Percentiles rank a stretch among this genome's conserved stretches.
Evolutionary conservation across 2,113 vertebrate species (phyloP).

Genomic region (Balaenoptera acutorostrata): DNA sequence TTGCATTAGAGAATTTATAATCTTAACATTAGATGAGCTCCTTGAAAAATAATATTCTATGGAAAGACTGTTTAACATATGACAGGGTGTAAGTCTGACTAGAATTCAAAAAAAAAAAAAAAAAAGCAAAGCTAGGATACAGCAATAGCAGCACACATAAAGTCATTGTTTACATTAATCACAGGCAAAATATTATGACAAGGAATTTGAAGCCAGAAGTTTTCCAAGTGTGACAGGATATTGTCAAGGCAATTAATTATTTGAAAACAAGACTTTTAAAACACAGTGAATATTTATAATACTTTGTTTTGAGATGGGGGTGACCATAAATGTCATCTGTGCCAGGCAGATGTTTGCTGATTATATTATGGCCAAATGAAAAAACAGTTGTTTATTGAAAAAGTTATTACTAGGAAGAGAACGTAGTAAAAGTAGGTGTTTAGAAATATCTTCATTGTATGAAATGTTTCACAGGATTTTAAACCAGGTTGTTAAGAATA

Average conservation of each 20-base stretch:
- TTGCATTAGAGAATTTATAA: conserved; percentile 8
- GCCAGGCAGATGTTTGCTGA: neutral
- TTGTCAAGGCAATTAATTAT: neutral
- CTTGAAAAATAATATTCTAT: neutral
- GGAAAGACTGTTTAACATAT: neutral
- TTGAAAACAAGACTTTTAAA: neutral
- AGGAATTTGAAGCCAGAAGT: neutral
- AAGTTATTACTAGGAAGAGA: neutral
- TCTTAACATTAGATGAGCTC: neutral
- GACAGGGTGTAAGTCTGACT: neutral
- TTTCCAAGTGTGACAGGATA: neutral
- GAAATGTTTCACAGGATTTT: neutral
- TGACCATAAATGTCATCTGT: neutral
- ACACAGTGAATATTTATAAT: neutral
- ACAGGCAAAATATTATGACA: conserved; percentile 10
- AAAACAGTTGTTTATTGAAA: neutral
- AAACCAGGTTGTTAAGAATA: neutral
- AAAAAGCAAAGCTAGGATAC: neutral
- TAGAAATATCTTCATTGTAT: neutral
- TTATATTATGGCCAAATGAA: neutral
- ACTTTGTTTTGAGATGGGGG: neutral
- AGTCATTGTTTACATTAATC: neutral
- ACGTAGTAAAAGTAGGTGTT: neutral
- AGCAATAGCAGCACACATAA: neutral
- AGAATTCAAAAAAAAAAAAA: neutral